These are phyloP conservation scores for Reticulitermes lucifugus DNA, from an alignment of 2,888 invertebrate species.

Conservation along the genomic window DNA sequence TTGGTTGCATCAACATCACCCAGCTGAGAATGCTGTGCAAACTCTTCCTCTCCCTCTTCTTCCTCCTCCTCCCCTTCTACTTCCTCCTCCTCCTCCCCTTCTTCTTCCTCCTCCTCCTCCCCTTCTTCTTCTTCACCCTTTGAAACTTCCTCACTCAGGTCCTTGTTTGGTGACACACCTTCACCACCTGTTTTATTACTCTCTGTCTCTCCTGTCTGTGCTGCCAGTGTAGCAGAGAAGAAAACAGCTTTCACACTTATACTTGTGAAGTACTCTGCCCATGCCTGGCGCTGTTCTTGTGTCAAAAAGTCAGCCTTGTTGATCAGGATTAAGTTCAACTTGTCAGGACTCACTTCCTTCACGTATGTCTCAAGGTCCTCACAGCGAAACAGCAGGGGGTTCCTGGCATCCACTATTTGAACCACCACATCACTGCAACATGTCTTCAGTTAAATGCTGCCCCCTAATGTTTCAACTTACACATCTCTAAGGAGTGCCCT, in stretches of 20 bases:
- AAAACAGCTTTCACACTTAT: conserved; percentile 82
- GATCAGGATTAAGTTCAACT: conserved; percentile 85
- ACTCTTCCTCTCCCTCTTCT: conserved; percentile 40
- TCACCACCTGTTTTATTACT: conserved; percentile 1
- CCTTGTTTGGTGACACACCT: background rate
- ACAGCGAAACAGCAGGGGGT: conserved; percentile 93
- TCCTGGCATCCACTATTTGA: conserved; percentile 96
- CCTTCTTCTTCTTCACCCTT: conserved; percentile 54
- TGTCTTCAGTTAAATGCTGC: too few relatives aligned
- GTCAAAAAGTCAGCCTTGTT: conserved; percentile 97
- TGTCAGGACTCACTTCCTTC: conserved; percentile 76
- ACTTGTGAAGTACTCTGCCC: conserved; percentile 87
- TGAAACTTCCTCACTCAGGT: background rate
- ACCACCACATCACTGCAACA: conserved; percentile 84
- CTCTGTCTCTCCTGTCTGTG: conserved; percentile 62
- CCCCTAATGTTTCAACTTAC: too few relatives aligned
- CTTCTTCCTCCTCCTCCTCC: too few relatives aligned
- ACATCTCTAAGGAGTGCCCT: too few relatives aligned
- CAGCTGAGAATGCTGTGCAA: background rate
- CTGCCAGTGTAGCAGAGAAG: conserved; percentile 84
- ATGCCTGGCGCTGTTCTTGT: conserved; percentile 79
- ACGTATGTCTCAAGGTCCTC: conserved; percentile 91
- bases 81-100: too few relatives aligned
- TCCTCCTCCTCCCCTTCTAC: too few relatives aligned
- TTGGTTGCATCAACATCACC: background rate